Conservation (phyloP, 2,888 invertebrate genomes). For the Mellilla xanthometata region DNA sequence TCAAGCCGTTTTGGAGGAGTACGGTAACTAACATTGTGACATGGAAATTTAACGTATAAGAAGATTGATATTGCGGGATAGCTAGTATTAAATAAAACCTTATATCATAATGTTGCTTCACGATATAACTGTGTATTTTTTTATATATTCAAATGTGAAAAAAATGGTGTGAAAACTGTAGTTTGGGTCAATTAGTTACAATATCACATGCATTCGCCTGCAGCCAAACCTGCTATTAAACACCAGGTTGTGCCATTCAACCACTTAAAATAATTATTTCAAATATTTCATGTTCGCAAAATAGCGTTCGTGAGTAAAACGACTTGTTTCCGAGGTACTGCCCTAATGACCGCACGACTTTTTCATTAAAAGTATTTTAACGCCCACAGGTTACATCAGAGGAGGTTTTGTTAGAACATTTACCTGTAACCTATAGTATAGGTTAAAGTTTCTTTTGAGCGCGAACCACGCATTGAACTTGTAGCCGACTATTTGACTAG, state of each 20-base stretch:
- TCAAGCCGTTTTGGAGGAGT: no score
- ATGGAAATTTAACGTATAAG: no score
- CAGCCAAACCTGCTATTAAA: background rate
- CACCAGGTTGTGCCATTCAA: background rate
- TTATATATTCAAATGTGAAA: no score
- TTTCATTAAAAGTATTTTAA: constrained; percentile 35
- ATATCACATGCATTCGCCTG: background rate
- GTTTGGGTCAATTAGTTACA: background rate
- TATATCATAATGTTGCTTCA: no score
- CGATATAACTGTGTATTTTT: no score
- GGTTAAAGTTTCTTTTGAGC: constrained; percentile 18
- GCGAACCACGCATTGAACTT: constrained; percentile 17
- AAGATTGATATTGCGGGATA: no score
- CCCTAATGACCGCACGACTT: constrained; percentile 44
- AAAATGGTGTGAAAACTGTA: no score
- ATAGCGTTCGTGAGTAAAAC: constrained; percentile 35
- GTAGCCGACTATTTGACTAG: constrained; percentile 10
- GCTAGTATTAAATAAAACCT: no score
- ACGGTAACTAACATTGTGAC: no score
- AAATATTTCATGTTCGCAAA: constrained; percentile 34
- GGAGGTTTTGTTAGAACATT: constrained; percentile 15
- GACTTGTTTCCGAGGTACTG: constrained; percentile 44
- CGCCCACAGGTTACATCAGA: constrained; percentile 24
- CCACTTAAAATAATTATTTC: constrained; percentile 23
- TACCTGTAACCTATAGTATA: constrained; percentile 18